A percentile compares a stretch with the other conserved stretches of the same genome.
Conservation (phyloP, 2,113 vertebrate species). For the Delphinapterus leucas region DNA sequence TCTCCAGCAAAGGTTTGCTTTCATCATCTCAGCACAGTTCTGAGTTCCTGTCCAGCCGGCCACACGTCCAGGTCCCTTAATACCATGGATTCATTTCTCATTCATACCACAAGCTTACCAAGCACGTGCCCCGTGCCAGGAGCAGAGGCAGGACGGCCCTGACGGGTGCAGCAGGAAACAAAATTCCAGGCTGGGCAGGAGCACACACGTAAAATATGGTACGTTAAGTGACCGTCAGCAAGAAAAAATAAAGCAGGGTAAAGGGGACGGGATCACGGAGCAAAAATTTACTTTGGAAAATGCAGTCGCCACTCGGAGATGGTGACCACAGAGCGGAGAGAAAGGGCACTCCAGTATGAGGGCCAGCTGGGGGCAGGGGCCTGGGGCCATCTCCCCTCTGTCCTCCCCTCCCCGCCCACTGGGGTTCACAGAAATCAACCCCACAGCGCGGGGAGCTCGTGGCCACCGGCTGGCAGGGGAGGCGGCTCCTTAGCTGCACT, state of each 20-base stretch:
- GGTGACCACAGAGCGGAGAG: not conserved
- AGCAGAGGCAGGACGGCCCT: not conserved
- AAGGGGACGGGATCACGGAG: not conserved
- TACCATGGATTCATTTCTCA: not conserved
- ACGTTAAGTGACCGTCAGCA: not conserved
- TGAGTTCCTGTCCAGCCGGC: not conserved
- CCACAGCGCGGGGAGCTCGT: not conserved
- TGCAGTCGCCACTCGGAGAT: not conserved
- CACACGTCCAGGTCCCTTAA: not conserved
- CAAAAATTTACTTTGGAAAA: not conserved
- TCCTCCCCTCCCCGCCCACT: fast-evolving
- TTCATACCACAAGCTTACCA: not conserved
- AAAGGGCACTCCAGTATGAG: not conserved
- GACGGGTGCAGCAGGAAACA: not conserved
- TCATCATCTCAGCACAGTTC: no score
- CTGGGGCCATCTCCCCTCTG: not conserved
- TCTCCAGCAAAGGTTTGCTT: not conserved
- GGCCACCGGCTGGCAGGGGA: not conserved
- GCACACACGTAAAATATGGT: not conserved
- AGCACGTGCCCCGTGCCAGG: not conserved
- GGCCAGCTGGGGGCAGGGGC: not conserved
- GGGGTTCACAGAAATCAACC: not conserved
- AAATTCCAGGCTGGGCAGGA: not conserved
- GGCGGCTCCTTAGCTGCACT: not conserved
- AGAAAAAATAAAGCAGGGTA: not conserved